A percentile compares a stretch with the other conserved stretches of the same genome.
These are phyloP conservation scores for Pocillopora grandis DNA, from an alignment of 92 coral and sea anemone genomes.

Conservation along the genomic window DNA sequence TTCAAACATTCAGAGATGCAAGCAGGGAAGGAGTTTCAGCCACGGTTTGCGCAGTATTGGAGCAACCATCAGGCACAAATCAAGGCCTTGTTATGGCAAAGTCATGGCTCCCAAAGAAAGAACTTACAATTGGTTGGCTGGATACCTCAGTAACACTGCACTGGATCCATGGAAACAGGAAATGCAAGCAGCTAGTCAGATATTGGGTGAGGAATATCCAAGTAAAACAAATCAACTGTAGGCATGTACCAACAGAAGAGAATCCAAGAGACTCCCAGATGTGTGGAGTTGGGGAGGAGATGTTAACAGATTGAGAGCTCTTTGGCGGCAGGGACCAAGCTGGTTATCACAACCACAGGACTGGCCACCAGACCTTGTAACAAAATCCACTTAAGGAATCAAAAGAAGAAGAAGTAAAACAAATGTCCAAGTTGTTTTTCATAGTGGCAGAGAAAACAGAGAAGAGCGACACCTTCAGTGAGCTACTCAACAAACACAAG, in stretches of 20 bases:
- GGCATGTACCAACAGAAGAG: constrained; percentile 16
- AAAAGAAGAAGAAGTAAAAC: no score
- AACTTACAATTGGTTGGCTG: constrained; percentile 38
- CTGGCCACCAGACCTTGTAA: constrained; percentile 31
- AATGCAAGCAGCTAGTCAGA: constrained; percentile 27
- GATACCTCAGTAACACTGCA: constrained; percentile 52
- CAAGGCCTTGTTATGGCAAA: no score
- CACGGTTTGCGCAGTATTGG: not conserved
- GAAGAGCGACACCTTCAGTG: no score
- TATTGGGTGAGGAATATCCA: constrained; percentile 36
- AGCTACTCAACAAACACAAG: no score
- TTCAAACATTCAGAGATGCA: no score
- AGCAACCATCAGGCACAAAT: no score
- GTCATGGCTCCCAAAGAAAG: constrained; percentile 5
- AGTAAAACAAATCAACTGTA: constrained; percentile 32
- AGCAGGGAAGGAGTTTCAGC: not conserved
- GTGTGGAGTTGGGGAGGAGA: constrained; percentile 24
- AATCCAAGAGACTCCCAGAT: constrained; percentile 29
- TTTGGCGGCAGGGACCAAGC: constrained; percentile 31
- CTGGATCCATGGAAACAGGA: constrained; percentile 25
- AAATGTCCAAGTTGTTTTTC: no score
- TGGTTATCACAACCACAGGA: constrained; percentile 36
- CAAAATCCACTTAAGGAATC: constrained; percentile 14
- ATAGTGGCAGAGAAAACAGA: no score
- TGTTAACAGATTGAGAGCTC: not conserved